Evolutionary conservation across 2,888 invertebrate genomes (phyloP), one percentile per base, ranked within the genome.

Genomic region (Portevinia maculata): DNA sequence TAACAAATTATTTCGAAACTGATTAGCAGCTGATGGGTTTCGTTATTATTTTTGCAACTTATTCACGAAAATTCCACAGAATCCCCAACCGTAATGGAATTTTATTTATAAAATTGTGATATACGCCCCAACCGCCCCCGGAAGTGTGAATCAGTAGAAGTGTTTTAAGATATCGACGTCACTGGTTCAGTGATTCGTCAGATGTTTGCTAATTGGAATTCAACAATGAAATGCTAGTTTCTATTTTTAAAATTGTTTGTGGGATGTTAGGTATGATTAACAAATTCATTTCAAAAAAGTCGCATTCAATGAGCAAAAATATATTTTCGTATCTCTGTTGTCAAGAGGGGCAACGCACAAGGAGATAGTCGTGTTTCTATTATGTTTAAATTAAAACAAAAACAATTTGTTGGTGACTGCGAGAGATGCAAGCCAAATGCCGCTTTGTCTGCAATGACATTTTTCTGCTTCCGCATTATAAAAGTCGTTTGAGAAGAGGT

Each of bases 141-240:
- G 44, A 41, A 13, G 59, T 8, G 44, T 60, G 60, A 21, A 60
- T 60, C 60, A 46, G 32, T 30, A 19, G n/a, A 60, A 60, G 44
- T 60, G 30, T 59, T 21, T 13, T 28, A 6, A 8, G 21, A 34
- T 28, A 15, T 46, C 46, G 60, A 32, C 60, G 32, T 32, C 19
- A 24, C 46, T 30, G 13, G 1, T 41, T 21, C 15, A 19, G 30
- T 60, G 19, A 60, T 60, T 13, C 44, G 19, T 57, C 41, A 34
- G 6, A 7, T 30, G 32, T 34, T 24, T 44, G 9, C 13, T n/a
- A n/a, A n/a, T n/a, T n/a, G n/a, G n/a, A n/a, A n/a, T n/a, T 32
- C 19, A 24, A 17, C 11, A 41, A 28, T 15, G 4, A 41, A 15
- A 17, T 15, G 57, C 4, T 57, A 15, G 7, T 28, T 7, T 30